Evolutionary conservation across 2,113 vertebrate genomes (phyloP).

Genomic region (Telmatochromis bifrenatus): DNA sequence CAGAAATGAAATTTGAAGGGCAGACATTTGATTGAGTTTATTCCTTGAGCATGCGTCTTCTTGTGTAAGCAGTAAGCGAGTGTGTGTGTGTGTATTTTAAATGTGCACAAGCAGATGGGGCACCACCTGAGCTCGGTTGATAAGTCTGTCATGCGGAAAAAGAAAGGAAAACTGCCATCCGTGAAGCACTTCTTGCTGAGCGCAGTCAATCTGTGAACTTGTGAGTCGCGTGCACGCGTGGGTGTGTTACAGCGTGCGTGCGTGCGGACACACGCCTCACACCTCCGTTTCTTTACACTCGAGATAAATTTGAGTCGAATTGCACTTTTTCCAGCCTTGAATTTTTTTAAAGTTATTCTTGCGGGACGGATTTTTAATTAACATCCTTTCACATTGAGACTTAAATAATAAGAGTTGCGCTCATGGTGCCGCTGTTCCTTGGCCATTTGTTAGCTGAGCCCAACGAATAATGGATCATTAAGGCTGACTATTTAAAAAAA

Average conservation of each 20-base stretch:
- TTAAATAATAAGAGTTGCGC: background rate
- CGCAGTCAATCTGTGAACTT: slow-evolving; percentile 54
- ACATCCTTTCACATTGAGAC: background rate
- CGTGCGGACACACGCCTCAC: background rate
- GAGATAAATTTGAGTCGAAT: background rate
- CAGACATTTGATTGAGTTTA: slow-evolving; percentile 55
- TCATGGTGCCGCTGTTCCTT: background rate
- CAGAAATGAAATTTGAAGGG: slow-evolving; percentile 40
- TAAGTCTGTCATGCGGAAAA: slow-evolving; percentile 69
- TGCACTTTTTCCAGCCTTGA: background rate
- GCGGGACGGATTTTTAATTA: slow-evolving; percentile 19
- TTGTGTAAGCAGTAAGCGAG: slow-evolving; percentile 36
- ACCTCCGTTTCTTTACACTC: background rate
- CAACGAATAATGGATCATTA: background rate
- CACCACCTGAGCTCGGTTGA: slow-evolving; percentile 73
- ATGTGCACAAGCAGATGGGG: slow-evolving; percentile 51
- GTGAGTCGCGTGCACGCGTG: slow-evolving; percentile 13
- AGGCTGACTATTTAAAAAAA: background rate
- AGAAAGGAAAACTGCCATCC: slow-evolving; percentile 66
- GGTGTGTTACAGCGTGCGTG: background rate
- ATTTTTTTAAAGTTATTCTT: background rate
- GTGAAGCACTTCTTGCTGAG: slow-evolving; percentile 66
- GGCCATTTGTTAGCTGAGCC: background rate
- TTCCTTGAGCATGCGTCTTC: slow-evolving; percentile 41
- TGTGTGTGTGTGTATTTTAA: slow-evolving; percentile 31